Evolutionary conservation across 2,888 invertebrate genomes (phyloP).

Genomic region (Pterobdella sp.): DNA sequence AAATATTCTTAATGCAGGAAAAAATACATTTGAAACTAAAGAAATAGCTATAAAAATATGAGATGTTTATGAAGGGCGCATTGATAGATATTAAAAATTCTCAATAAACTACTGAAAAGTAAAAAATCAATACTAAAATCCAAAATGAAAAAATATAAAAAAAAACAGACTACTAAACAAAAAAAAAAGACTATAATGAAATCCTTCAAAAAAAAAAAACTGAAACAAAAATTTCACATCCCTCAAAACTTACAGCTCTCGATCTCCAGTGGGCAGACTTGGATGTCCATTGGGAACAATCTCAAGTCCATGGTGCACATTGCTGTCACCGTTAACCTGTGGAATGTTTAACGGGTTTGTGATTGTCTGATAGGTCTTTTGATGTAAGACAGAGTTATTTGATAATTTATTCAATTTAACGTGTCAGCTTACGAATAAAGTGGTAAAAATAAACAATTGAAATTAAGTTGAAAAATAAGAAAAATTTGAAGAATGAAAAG

Average conservation of each 20-base stretch:
- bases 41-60: too few relatives aligned
- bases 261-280: conserved; percentile 41
- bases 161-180: neutral
- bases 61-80: too few relatives aligned
- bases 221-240: neutral
- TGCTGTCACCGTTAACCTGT: conserved; percentile 41
- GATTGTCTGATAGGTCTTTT: too few relatives aligned
- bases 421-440: too few relatives aligned
- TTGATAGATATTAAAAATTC: neutral
- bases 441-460: too few relatives aligned
- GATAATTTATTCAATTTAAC: too few relatives aligned
- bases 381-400: too few relatives aligned
- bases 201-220: neutral
- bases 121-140: neutral
- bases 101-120: neutral
- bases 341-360: conserved; percentile 6
- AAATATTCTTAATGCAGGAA: too few relatives aligned
- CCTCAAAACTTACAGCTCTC: conserved; percentile 41
- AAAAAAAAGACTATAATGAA: neutral
- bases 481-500: too few relatives aligned
- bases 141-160: neutral
- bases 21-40: too few relatives aligned
- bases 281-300: conserved; percentile 42
- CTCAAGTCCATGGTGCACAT: conserved; percentile 41
- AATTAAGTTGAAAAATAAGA: too few relatives aligned